Evolutionary conservation across 2,797 vertebrate species (phyloP), one percentile per base, ranked within the genome.

Genomic region (Halcyon leucocephala): DNA sequence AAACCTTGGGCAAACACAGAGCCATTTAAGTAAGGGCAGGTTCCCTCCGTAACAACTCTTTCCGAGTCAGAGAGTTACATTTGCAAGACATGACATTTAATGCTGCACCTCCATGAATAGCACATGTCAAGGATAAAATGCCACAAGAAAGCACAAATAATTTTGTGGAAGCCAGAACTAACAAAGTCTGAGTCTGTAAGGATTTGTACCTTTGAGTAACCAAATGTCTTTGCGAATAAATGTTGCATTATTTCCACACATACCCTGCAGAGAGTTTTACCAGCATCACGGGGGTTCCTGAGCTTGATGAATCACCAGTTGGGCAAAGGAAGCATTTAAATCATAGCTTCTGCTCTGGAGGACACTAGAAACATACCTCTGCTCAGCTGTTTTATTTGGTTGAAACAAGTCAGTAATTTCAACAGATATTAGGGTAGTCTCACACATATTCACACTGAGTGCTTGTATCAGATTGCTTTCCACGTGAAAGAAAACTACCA

Each of bases 71-170:
- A 69, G 60, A 29, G 37, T 33, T 71, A 64, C 17, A 87, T 80
- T 77, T 92, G 73, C 82, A 86, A 92, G 90, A 55, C 0, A 7
- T 86, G 88, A 93, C 91, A 94, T 95, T 90, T 95, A 94, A 42
- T 29, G 73, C 58, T 80, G 89, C 55, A 90, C 80, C 70, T 90
- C 91, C 85, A 49, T 3, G 26, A 89, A 31, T 60, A 94, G 62
- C 73, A 71, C 14, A 1, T 74, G 83, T 37, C 64, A 72, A 0
- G 0, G 61, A 48, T 57, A 82, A 95, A 93, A 91, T 90, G 83
- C 91, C 90, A 89, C 77, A 86, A 70, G 92, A 82, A 94, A 78
- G 67, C 86, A 94, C 7, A 41, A 79, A 92, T 48, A 86, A 84
- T 92, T 84, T 41, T 73, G 67, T 26, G 48, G 77, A 90, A 85